Evolutionary conservation across 2,888 invertebrate species (phyloP).

Genomic region (Sicus ferrugineus): DNA sequence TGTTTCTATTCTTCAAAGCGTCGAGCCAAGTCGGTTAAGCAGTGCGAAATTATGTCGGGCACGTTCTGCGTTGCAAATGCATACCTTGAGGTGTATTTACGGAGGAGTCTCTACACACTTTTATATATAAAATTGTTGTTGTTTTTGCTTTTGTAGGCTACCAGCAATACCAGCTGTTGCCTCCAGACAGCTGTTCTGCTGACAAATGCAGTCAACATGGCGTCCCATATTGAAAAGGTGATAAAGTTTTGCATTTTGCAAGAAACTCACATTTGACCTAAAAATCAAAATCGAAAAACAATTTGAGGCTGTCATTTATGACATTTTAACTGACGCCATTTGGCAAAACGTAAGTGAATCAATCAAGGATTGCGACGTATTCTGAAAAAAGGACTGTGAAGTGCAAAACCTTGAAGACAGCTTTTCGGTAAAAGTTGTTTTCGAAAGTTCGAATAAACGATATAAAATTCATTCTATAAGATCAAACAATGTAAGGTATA

Average conservation of each 20-base stretch:
- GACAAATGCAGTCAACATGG: background rate
- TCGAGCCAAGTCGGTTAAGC: slow-evolving; percentile 30
- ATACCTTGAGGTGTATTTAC: too few relatives aligned
- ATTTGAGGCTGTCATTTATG: background rate
- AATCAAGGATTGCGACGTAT: background rate
- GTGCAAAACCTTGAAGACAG: background rate
- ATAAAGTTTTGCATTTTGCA: background rate
- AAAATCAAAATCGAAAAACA: background rate
- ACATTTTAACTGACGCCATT: background rate
- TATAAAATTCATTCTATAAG: too few relatives aligned
- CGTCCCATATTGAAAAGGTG: background rate
- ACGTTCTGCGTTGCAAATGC: slow-evolving; percentile 17
- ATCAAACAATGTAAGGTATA: too few relatives aligned
- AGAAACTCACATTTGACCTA: background rate
- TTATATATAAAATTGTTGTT: background rate
- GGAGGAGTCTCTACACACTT: too few relatives aligned
- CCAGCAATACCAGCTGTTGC: too few relatives aligned
- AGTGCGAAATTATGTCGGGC: slow-evolving; percentile 29
- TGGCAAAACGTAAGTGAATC: background rate
- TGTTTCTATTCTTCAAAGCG: slow-evolving; percentile 10
- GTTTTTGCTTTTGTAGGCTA: background rate
- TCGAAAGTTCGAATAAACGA: background rate
- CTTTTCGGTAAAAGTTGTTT: background rate
- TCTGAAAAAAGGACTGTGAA: too few relatives aligned
- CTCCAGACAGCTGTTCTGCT: background rate